Base-by-base conservation (phyloP, 2,797 vertebrate species). In the Anguilla obscura region DNA sequence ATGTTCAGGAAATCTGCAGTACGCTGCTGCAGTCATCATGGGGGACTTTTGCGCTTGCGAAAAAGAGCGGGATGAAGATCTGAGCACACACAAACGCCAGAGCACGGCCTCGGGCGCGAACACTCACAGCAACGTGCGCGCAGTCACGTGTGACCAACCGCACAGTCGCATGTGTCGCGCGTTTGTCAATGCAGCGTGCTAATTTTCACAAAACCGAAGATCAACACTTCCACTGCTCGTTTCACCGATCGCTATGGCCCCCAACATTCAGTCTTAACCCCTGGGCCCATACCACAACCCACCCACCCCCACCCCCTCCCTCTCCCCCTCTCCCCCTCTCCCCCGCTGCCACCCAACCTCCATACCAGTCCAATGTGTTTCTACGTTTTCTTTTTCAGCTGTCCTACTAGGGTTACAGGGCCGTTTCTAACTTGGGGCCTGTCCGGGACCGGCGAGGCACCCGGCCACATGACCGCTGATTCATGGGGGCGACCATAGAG, bases 401-500 rank as follows among this genome's bases (percentile, higher is more conserved):
- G 97, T 97, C 96, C 96, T 93, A 95, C 96, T 98, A 96, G 95
- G 93, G 95, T 98, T 98, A 97, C 97, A 96, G 95, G 93, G 93
- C 96, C 95, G 95, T 96, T 96, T 96, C 96, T 98, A 97, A 98
- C 97, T 97, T 96, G 94, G 96, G 95, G 95, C 95, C 89, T 95
- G 95, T 96, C 95, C 94, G 95, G 95, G 95, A 92, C 94, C 94
- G 93, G 92, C 94, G 94, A 96, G 95, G 95, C 40, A 45, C 91
- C 95, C 93, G 93, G 92, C 96, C 97, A 98, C 97, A 98, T 98
- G 98, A 98, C 97, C 91, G 92, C 90, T 98, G 98, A 98, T 98
- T 99, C 98, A 99, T 97, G 97, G 97, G 96, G 96, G 96, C 96
- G 95, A 96, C 97, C 97, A 97, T 96, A 96, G 97, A 97, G 97